Evolutionary conservation across 1,140 invertebrate species (phyloP).

Genomic region (Belonocnema kinseyi): DNA sequence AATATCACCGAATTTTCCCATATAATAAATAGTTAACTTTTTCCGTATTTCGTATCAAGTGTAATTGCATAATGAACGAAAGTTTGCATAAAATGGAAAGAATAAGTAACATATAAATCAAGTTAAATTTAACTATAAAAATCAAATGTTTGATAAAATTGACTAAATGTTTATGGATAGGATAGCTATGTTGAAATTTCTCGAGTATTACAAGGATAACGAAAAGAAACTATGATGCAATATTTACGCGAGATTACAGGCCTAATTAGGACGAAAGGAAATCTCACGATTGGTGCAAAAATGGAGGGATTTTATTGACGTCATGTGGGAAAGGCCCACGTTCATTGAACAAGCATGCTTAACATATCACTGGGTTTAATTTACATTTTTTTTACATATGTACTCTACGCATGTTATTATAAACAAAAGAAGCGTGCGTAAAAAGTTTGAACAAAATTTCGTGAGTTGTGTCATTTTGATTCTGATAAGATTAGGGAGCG

Average conservation of each 20-base stretch:
- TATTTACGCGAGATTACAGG: no score
- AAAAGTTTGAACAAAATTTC: no score
- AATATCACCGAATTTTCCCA: conserved; percentile 12
- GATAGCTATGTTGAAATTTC: not conserved
- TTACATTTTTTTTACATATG: not conserved
- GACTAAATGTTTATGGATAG: no score
- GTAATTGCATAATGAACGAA: not conserved
- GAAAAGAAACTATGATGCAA: not conserved
- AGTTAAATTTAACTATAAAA: no score
- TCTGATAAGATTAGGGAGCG: no score
- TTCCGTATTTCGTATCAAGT: conserved; percentile 1
- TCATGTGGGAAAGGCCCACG: conserved; percentile 16
- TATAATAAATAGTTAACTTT: not conserved
- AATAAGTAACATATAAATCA: no score
- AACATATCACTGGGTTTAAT: not conserved
- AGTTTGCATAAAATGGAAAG: no score
- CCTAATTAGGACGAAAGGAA: not conserved
- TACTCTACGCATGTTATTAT: not conserved
- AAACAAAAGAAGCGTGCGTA: no score
- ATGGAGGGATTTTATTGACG: not conserved
- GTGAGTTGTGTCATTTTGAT: no score
- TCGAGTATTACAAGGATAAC: not conserved
- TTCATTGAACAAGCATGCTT: not conserved
- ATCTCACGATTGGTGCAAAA: conserved; percentile 1
- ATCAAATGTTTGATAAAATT: no score